Evolutionary conservation across 2,888 invertebrate species (phyloP).

Genomic region (Gastracanthus pulcherrimus): DNA sequence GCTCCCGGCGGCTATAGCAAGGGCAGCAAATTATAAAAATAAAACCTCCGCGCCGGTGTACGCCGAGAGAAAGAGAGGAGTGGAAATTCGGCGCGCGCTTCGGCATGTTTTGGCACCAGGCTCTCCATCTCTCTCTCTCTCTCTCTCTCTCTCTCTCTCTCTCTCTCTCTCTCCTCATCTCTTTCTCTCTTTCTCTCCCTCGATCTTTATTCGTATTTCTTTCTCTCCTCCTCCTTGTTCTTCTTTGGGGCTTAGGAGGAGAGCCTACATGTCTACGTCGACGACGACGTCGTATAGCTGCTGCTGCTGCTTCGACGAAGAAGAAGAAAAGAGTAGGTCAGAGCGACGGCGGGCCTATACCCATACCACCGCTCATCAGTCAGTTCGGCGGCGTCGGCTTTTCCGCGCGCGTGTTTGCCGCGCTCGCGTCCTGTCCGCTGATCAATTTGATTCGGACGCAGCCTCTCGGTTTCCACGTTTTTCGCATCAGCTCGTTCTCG

Average conservation of each 20-base stretch:
- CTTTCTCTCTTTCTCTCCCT: no score
- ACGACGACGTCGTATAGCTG: not conserved
- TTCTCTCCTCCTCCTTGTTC: not conserved
- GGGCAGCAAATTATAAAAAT: constrained; percentile 22
- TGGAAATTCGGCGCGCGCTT: not conserved
- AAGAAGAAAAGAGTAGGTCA: constrained; percentile 8
- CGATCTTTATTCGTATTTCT: not conserved
- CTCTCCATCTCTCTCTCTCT: not conserved
- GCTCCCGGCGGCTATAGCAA: not conserved
- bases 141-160: not conserved
- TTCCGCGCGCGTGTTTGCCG: constrained; percentile 2
- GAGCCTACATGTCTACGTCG: not conserved
- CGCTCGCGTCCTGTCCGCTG: not conserved
- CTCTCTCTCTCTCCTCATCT: not conserved
- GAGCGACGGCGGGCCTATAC: not conserved
- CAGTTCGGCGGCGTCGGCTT: constrained; percentile 25
- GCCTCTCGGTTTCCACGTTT: no score
- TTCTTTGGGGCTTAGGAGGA: not conserved
- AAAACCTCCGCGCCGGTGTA: not conserved
- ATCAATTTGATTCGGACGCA: not conserved
- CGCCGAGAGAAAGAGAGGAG: no score
- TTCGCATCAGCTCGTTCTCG: no score
- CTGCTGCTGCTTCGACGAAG: not conserved
- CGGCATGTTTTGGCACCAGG: not conserved
- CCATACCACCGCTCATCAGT: constrained; percentile 2